These are phyloP conservation scores for Oreotrochilus melanogaster DNA, from an alignment of 2,113 vertebrate genomes.

Conservation along the genomic window DNA sequence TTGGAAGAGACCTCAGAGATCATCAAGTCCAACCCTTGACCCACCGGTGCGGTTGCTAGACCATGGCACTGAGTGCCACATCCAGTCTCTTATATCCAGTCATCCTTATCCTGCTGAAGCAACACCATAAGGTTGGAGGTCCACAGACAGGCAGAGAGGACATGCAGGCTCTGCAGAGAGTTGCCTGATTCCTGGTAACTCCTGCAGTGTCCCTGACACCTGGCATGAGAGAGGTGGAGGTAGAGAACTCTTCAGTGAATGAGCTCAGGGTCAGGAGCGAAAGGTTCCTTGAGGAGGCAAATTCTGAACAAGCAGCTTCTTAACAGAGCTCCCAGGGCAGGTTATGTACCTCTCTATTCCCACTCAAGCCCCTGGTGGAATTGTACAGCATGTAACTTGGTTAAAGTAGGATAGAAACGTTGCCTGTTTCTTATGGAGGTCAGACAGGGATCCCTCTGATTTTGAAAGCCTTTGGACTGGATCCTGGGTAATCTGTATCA, in stretches of 20 bases:
- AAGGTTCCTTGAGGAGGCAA: background rate
- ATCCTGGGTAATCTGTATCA: background rate
- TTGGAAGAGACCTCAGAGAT: too few relatives aligned
- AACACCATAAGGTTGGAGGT: background rate
- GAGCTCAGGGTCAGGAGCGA: background rate
- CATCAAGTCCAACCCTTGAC: too few relatives aligned
- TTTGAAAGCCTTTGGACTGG: background rate
- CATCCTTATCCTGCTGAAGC: background rate
- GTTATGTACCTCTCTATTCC: background rate
- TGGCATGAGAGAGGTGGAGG: background rate
- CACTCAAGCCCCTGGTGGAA: background rate
- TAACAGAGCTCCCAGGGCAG: background rate
- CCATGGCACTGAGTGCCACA: too few relatives aligned
- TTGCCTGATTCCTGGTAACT: background rate
- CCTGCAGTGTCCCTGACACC: background rate
- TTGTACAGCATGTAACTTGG: fast-evolving
- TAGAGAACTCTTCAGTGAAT: background rate
- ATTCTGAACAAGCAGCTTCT: background rate
- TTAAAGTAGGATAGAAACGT: background rate
- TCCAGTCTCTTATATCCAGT: too few relatives aligned
- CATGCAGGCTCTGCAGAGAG: fast-evolving
- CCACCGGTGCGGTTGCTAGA: too few relatives aligned
- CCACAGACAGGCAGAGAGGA: background rate
- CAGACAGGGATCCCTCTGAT: background rate
- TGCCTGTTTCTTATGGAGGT: background rate